phyloP scores from a whole-genome alignment of 1,140 invertebrate species.

The Lordiphosa clarofinis region DNA sequence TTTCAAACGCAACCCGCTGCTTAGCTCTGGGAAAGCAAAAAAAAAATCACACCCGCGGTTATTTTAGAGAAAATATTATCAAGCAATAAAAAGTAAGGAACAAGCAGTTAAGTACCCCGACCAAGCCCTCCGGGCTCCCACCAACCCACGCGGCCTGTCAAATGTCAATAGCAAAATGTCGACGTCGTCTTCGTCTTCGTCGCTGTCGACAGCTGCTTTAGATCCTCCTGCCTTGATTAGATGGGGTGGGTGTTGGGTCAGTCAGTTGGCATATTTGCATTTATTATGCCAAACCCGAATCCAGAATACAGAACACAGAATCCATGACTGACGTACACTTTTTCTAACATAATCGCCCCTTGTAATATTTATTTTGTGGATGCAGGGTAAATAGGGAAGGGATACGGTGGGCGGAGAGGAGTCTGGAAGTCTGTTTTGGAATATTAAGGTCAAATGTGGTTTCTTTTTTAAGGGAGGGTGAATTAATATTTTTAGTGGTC shows the following conservation, averaged over 20 bases:
- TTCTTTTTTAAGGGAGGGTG: too few relatives aligned
- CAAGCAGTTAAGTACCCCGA: slow-evolving; percentile 17
- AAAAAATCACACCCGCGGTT: slow-evolving; percentile 69
- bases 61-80: slow-evolving; percentile 67
- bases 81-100: slow-evolving; percentile 46
- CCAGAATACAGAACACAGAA: neutral
- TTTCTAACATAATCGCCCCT: slow-evolving; percentile 39
- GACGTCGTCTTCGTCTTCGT: slow-evolving; percentile 13
- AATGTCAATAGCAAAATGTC: slow-evolving; percentile 76
- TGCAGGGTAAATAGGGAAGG: neutral
- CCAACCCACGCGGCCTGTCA: slow-evolving; percentile 64
- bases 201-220: slow-evolving; percentile 51
- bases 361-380: slow-evolving; percentile 47
- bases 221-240: slow-evolving; percentile 19
- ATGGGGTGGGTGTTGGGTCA: slow-evolving; percentile 24
- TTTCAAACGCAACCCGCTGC: slow-evolving; percentile 15
- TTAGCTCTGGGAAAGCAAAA: slow-evolving; percentile 25
- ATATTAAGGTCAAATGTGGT: too few relatives aligned
- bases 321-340: slow-evolving; percentile 17
- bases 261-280: slow-evolving; percentile 55
- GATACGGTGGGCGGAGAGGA: neutral
- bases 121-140: slow-evolving; percentile 33
- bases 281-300: slow-evolving; percentile 35
- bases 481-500: too few relatives aligned
- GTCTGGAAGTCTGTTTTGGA: too few relatives aligned